Evolutionary conservation across 2,797 vertebrate species (phyloP).

Genomic region (Stomatorhinus walkeri): DNA sequence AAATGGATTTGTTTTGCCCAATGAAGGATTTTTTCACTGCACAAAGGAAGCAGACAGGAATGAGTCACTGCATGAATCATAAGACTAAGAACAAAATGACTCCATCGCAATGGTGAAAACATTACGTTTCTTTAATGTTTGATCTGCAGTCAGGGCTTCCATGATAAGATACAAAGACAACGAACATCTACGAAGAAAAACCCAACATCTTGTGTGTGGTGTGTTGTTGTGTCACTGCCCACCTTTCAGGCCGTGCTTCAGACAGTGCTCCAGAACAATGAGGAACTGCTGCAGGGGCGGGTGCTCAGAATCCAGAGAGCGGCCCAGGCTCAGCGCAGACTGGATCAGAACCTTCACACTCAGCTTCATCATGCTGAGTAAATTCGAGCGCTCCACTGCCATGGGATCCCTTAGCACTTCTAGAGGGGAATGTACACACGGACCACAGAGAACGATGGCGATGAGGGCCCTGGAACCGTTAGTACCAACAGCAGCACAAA

Average conservation of each 20-base stretch:
- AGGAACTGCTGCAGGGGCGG: constrained; percentile 96
- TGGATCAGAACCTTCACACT: constrained; percentile 92
- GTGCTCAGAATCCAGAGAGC: constrained; percentile 86
- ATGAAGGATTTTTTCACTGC: constrained; percentile 92
- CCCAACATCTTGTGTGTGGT: not conserved
- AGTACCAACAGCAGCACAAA: not conserved
- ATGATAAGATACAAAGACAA: not conserved
- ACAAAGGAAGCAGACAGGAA: constrained; percentile 22
- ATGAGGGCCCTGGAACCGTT: not conserved
- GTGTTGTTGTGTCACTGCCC: constrained; percentile 28
- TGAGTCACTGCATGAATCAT: not conserved
- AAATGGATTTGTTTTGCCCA: constrained; percentile 90
- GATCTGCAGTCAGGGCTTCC: not conserved
- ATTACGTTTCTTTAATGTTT: not conserved
- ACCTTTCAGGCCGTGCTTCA: constrained; percentile 96
- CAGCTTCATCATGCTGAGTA: constrained; percentile 96
- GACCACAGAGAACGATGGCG: not conserved
- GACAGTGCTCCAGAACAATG: constrained; percentile 89
- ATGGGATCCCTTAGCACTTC: constrained; percentile 56
- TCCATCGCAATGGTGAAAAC: not conserved
- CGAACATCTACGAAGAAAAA: not conserved
- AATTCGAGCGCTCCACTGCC: constrained; percentile 85
- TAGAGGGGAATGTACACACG: not conserved
- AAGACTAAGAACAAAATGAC: not conserved
- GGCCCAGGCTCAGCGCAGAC: constrained; percentile 85